phyloP scores from a whole-genome alignment of 2,888 invertebrate genomes.

The Taphrorychus bicolor region DNA sequence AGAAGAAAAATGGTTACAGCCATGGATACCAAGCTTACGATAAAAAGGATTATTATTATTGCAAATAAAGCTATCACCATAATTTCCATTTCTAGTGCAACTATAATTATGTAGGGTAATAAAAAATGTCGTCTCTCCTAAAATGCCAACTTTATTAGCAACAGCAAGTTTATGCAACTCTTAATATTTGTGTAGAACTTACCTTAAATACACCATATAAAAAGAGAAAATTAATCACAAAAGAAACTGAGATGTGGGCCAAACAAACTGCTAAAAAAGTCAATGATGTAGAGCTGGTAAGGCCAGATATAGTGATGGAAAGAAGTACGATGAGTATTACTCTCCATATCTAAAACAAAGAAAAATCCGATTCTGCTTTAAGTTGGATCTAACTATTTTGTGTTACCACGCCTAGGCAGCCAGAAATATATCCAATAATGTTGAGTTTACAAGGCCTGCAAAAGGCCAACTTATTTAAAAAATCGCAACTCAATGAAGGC shows the following conservation, averaged over 20 bases:
- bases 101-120: constrained; percentile 18
- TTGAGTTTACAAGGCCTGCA: constrained; percentile 16
- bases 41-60: constrained; percentile 14
- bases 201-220: constrained; percentile 22
- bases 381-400: too few relatives aligned
- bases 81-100: constrained; percentile 16
- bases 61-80: constrained; percentile 9
- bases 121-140: constrained; percentile 14
- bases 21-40: not conserved
- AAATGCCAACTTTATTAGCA: not conserved
- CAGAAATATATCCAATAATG: constrained; percentile 17
- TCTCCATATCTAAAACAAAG: constrained; percentile 21
- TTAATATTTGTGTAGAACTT: not conserved
- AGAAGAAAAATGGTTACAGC: not conserved
- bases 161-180: not conserved
- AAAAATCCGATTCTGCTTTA: too few relatives aligned
- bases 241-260: constrained; percentile 10
- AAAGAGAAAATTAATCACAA: constrained; percentile 6
- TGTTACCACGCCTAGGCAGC: constrained; percentile 27
- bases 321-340: constrained; percentile 3
- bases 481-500: constrained; percentile 7
- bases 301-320: constrained; percentile 6
- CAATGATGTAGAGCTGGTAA: constrained; percentile 5
- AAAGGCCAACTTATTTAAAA: not conserved
- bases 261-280: constrained; percentile 4